Conservation (phyloP, 2,888 invertebrate genomes). For the Prenolepis imparis region DNA sequence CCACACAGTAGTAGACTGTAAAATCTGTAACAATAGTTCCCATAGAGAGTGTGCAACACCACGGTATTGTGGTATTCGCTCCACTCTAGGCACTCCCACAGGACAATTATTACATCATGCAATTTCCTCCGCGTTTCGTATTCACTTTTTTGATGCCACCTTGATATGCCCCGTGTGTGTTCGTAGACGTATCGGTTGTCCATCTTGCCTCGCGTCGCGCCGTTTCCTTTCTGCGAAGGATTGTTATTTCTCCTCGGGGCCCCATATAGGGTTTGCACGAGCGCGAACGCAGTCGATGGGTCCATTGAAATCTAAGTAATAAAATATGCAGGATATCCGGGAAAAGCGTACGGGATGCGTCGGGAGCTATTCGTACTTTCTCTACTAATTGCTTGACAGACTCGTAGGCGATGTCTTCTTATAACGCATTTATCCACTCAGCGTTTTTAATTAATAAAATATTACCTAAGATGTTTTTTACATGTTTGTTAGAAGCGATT, state of each 20-base stretch:
- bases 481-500: neutral
- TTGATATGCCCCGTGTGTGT: constrained; percentile 66
- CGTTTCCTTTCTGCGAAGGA: constrained; percentile 29
- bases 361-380: constrained; percentile 27
- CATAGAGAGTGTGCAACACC: constrained; percentile 82
- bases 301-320: constrained; percentile 36
- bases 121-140: constrained; percentile 83
- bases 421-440: neutral
- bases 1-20: constrained; percentile 82
- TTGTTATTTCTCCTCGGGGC: constrained; percentile 48
- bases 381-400: constrained; percentile 26
- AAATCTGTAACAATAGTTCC: constrained; percentile 86
- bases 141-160: constrained; percentile 69
- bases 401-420: neutral
- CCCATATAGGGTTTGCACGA: neutral
- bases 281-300: neutral
- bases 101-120: constrained; percentile 86
- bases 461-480: neutral
- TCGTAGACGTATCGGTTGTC: constrained; percentile 66
- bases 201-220: constrained; percentile 61
- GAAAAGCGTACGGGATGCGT: constrained; percentile 17
- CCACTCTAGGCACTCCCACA: constrained; percentile 84
- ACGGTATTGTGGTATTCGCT: constrained; percentile 81
- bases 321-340: constrained; percentile 53
- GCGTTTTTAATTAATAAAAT: neutral